Base-by-base conservation (phyloP, 2,888 invertebrate species). In the Spisula solida region DNA sequence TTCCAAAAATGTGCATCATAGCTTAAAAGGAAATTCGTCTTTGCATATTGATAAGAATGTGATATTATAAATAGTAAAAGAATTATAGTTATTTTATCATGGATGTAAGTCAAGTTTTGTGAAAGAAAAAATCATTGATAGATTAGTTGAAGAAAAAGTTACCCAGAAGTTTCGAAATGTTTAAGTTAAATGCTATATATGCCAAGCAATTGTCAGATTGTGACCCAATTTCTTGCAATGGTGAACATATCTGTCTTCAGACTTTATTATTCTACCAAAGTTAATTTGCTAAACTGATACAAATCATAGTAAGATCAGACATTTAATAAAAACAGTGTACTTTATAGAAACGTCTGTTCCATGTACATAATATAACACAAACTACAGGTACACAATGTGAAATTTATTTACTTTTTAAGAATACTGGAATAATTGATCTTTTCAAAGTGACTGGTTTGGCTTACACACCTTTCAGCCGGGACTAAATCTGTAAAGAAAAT, bases 281-380 rank as follows among this genome's bases (percentile, higher is more conserved):
- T 66, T 66, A 66, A 66, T 66, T 66, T 66, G 25, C 25, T 6
- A 66, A 25, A 66, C n/a, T n/a, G n/a, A 25, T 25, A 25, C n/a
- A 12, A 25, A 66, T 25, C 10, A 66, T 66, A 4, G 25, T 25
- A 66, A 10, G 60, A 25, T 51, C 60, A 60, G 60, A 60, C 75
- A 25, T 14, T 75, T 31, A n/a, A 75, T 75, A 34, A 75, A 75
- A 75, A 34, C 75, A 31, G 75, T 75, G 75, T 75, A 75, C 75
- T 75, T 70, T 31, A 75, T 34, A 31, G 60, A 25, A 25, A 5
- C 0, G 60, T 25, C 60, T 66, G n/a, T 66, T n/a, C 25, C 60
- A 66, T 75, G 31, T 75, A 34, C 31, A 75, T 34, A 18, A 75
- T 75, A 34, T 31, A 34, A 75, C 31, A 75, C 12, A 75, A 41